Evolutionary conservation across 2,888 invertebrate genomes (phyloP).

Genomic region (Meghimatium bilineatum): DNA sequence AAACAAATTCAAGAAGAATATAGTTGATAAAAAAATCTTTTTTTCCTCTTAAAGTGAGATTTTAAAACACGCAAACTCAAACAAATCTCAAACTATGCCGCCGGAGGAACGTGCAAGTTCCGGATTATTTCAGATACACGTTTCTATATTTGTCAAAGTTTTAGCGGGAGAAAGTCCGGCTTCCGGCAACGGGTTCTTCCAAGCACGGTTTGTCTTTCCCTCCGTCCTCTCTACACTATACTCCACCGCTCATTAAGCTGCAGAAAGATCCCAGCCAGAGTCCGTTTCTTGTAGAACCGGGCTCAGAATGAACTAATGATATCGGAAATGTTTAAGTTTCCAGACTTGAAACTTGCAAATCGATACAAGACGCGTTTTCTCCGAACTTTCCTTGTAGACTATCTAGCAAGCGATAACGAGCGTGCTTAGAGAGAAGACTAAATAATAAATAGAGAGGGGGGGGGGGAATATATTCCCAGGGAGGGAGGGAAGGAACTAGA

Average conservation of each 20-base stretch:
- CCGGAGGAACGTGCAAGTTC: too few species aligned
- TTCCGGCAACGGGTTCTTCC: neutral
- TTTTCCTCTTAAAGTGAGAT: too few species aligned
- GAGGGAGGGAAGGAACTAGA: neutral
- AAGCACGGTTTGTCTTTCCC: neutral
- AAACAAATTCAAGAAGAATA: too few species aligned
- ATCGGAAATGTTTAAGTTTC: conserved; percentile 17
- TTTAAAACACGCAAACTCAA: too few species aligned
- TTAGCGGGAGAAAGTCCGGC: neutral
- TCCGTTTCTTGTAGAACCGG: too few species aligned
- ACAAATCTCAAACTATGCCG: too few species aligned
- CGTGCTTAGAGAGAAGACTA: neutral
- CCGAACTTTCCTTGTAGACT: neutral
- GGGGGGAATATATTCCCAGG: neutral
- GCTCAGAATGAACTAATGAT: conserved; percentile 17
- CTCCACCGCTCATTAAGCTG: neutral
- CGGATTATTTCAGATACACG: neutral
- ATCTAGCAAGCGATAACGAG: neutral
- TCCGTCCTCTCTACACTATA: neutral
- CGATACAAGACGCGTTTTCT: neutral
- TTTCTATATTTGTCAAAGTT: neutral
- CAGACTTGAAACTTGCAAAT: neutral
- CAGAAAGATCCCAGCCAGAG: neutral
- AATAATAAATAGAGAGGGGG: neutral
- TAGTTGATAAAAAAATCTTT: too few species aligned